Percentiles rank a stretch among this genome's conserved stretches.
phyloP scores from a whole-genome alignment of 2,113 vertebrate species.

The Ancistrus triradiatus region DNA sequence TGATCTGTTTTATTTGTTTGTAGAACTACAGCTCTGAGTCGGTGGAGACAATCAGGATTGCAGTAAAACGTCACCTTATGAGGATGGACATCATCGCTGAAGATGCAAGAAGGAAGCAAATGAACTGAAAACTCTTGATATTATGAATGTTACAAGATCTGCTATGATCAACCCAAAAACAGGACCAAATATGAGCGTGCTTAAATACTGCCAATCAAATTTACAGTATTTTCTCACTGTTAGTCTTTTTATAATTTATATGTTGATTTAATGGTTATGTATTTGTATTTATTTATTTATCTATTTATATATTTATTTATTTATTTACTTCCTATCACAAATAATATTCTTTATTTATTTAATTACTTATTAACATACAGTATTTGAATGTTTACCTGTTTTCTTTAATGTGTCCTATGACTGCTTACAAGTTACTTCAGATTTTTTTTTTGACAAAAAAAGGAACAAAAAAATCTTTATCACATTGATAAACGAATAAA shows the following conservation, averaged over 20 bases:
- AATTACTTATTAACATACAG: neutral
- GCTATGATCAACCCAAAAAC: too few species aligned
- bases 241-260: neutral
- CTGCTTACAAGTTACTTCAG: too few species aligned
- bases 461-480: too few species aligned
- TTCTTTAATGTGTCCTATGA: too few species aligned
- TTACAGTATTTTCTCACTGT: too few species aligned
- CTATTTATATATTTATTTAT: neutral
- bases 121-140: neutral
- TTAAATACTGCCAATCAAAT: neutral
- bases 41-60: conserved; percentile 11
- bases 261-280: neutral
- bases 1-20: conserved; percentile 15
- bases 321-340: neutral
- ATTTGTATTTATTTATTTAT: neutral
- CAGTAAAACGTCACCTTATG: conserved; percentile 12
- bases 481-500: too few species aligned
- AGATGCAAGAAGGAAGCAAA: neutral
- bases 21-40: conserved; percentile 19
- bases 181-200: neutral
- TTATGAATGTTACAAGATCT: neutral
- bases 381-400: conserved; percentile 5
- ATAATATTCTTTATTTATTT: neutral
- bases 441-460: too few species aligned
- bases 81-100: conserved; percentile 30